Evolutionary conservation across 2,113 vertebrate genomes (phyloP).

Genomic region (Atrichornis clamosus): DNA sequence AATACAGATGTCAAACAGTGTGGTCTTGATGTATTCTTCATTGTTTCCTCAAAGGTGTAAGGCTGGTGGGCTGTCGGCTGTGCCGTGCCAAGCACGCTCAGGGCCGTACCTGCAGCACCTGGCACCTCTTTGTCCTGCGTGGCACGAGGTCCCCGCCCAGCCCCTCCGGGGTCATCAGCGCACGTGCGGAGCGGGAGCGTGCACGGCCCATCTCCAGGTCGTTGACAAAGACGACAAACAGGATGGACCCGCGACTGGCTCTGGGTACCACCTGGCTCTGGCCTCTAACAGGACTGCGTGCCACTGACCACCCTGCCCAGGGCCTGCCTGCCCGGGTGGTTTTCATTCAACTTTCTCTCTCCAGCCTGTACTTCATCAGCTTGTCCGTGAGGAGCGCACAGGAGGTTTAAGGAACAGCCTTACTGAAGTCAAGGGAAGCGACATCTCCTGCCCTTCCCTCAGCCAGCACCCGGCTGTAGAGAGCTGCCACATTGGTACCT

Average conservation of each 20-base stretch:
- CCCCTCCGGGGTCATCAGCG: neutral
- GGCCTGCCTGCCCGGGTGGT: too few species aligned
- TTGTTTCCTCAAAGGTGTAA: rapidly evolving
- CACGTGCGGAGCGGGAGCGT: rapidly evolving
- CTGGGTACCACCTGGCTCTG: neutral
- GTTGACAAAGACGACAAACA: rapidly evolving
- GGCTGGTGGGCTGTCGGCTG: neutral
- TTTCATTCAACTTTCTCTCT: neutral
- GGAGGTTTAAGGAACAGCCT: rapidly evolving
- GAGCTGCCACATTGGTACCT: neutral
- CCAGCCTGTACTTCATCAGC: neutral
- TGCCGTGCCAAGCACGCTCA: too few species aligned
- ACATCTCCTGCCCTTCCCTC: neutral
- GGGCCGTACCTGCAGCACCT: neutral
- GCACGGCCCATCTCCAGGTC: rapidly evolving
- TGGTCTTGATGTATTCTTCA: neutral
- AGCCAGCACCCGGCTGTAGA: neutral
- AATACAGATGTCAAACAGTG: neutral
- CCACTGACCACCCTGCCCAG: rapidly evolving
- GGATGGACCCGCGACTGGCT: neutral
- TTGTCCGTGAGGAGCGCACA: neutral
- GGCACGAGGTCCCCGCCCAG: too few species aligned
- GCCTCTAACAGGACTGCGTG: neutral
- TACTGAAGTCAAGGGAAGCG: neutral
- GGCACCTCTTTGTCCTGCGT: neutral